Conservation (phyloP, 2,113 vertebrate species). For the Sardina pilchardus region DNA sequence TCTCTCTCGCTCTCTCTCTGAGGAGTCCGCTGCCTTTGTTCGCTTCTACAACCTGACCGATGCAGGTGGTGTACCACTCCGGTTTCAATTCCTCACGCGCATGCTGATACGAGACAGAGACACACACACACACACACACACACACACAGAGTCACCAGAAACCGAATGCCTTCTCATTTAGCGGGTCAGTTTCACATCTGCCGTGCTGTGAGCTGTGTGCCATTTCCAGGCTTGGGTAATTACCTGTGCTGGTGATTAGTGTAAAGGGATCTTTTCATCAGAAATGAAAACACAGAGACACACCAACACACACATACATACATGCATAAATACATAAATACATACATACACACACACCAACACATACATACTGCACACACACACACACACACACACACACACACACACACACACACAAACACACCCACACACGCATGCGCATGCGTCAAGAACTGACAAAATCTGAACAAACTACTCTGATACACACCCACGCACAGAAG, state of each 20-base stretch:
- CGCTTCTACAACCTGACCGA: background rate
- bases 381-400: background rate
- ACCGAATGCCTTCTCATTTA: conserved; percentile 20
- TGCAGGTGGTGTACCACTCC: conserved; percentile 51
- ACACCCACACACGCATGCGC: background rate
- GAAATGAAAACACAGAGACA: background rate
- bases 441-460: background rate
- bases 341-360: background rate
- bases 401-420: background rate
- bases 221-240: background rate
- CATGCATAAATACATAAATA: background rate
- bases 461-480: background rate
- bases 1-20: background rate
- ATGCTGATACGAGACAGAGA: conserved; percentile 17
- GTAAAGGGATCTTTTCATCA: background rate
- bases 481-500: background rate
- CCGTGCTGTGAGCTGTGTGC: background rate
- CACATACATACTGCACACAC: background rate
- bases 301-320: background rate
- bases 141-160: background rate
- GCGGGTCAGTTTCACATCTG: conserved; percentile 29
- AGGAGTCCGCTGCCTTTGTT: background rate
- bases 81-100: conserved; percentile 46
- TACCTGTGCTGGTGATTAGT: conserved; percentile 20
- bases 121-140: conserved; percentile 13